A percentile compares a stretch with the other conserved stretches of the same genome.
phyloP scores from a whole-genome alignment of 1,140 invertebrate genomes.

The Tribolium madens region DNA sequence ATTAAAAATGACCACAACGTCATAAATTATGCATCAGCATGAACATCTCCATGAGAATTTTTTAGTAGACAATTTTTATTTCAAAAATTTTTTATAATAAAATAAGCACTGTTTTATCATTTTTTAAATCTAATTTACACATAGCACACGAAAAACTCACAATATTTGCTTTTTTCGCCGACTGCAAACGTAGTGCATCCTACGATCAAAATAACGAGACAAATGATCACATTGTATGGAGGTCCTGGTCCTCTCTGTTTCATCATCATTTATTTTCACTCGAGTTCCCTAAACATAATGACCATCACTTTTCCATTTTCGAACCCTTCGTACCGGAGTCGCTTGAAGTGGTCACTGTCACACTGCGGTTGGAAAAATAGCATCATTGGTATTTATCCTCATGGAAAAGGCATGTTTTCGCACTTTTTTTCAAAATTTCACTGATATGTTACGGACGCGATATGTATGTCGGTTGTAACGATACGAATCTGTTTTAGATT shows the following conservation, averaged over 20 bases:
- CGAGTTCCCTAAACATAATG: constrained; percentile 8
- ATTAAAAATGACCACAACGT: neutral
- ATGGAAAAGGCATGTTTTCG: constrained; percentile 10
- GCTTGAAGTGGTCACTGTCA: neutral
- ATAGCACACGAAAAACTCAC: no score
- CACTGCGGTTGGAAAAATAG: neutral
- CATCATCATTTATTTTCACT: constrained; percentile 55
- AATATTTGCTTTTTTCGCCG: constrained; percentile 62
- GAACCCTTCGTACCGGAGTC: constrained; percentile 3
- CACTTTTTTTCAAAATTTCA: constrained; percentile 9
- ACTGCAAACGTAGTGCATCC: constrained; percentile 22
- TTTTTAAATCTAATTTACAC: no score
- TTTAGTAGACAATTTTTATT: no score
- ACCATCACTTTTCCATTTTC: constrained; percentile 19
- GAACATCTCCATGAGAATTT: no score
- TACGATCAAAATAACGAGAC: constrained; percentile 29
- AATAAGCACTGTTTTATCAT: no score
- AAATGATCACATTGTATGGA: constrained; percentile 49
- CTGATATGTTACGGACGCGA: constrained; percentile 37
- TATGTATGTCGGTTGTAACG: constrained; percentile 47
- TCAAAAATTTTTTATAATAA: no score
- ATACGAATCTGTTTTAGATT: constrained; percentile 56
- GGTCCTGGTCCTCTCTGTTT: constrained; percentile 55
- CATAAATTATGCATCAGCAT: no score
- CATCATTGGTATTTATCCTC: neutral